Base-by-base conservation (phyloP, 2,888 invertebrate genomes). In the Dusona sp. region DNA sequence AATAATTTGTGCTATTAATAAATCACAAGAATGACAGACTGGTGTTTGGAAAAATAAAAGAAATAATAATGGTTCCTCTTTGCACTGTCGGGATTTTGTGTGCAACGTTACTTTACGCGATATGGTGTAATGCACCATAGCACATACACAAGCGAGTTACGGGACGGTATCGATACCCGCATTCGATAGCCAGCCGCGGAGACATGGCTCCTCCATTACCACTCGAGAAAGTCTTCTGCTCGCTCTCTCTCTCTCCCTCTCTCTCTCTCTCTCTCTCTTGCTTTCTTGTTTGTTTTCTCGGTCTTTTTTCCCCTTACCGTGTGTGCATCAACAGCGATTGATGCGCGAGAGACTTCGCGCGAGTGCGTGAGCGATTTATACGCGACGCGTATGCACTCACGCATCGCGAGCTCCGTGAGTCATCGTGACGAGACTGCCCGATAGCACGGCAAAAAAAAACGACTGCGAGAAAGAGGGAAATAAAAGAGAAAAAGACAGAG, bases 191-290 rank as follows among this genome's bases (percentile, higher is more conserved):
- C 79, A 79, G 80, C 85, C 83, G 78, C 87, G 78, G 86, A 89
- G 92, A 93, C 93, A 92, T 82, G 92, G 91, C 91, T 93, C 91
- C 92, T 93, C 93, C 93, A 92, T 93, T 93, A 93, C 91, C 92
- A 88, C 89, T 89, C 88, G 89, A 88, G 90, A 90, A 92, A 91
- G 91, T 90, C 89, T 87, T 72, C 65, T 70, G 75, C 84, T 86
- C 57, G 38, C 65, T 83, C 70, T 57, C 54, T 68, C 48, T 68
- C 57, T 33, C 38, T 77, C 77, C 64, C 70, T 68, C 74, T 65
- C 65, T 67, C 72, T 72, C 45, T 73, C 70, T 68, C 38, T 78
- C 67, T 61, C 67, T 36, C 25, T 64, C 65, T 64, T 51, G 33
- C 68, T 57, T 38, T 61, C 61, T 33, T 25, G 61, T 72, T 29